These are phyloP conservation scores for Dendroctonus valens DNA, from an alignment of 1,140 invertebrate genomes.

Conservation along the genomic window DNA sequence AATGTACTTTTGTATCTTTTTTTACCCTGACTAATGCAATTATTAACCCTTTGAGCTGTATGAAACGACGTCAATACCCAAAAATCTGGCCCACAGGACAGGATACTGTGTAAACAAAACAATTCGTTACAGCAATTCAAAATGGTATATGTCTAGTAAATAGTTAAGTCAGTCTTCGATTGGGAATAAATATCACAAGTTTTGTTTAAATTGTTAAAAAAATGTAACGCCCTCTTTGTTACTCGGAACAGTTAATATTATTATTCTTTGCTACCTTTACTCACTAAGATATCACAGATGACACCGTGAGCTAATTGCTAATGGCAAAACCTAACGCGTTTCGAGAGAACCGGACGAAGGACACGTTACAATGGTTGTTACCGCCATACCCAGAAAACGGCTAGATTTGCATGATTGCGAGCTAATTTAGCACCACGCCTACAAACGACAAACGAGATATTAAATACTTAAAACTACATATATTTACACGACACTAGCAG, in stretches of 20 bases:
- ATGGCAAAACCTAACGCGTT: slow-evolving; percentile 2
- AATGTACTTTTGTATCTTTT: neutral
- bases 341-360: neutral
- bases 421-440: slow-evolving; percentile 47
- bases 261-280: slow-evolving; percentile 49
- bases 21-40: slow-evolving; percentile 11
- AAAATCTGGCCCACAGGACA: slow-evolving; percentile 10
- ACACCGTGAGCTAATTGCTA: slow-evolving; percentile 40
- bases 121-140: slow-evolving; percentile 4
- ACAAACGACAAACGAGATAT: slow-evolving; percentile 48
- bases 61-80: too few relatives aligned
- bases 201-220: slow-evolving; percentile 38
- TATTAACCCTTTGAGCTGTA: neutral
- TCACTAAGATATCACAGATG: slow-evolving; percentile 51
- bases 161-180: slow-evolving; percentile 49
- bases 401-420: slow-evolving; percentile 18
- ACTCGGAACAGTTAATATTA: slow-evolving; percentile 49
- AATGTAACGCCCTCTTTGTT: slow-evolving; percentile 37
- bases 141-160: slow-evolving; percentile 47
- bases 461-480: slow-evolving; percentile 50
- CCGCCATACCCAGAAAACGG: slow-evolving; percentile 3
- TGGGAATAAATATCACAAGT: slow-evolving; percentile 50
- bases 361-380: too few relatives aligned
- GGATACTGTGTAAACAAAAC: neutral
- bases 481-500: slow-evolving; percentile 49